Conservation (phyloP, 2,888 invertebrate genomes). For the Listrodromus nycthemerus region DNA sequence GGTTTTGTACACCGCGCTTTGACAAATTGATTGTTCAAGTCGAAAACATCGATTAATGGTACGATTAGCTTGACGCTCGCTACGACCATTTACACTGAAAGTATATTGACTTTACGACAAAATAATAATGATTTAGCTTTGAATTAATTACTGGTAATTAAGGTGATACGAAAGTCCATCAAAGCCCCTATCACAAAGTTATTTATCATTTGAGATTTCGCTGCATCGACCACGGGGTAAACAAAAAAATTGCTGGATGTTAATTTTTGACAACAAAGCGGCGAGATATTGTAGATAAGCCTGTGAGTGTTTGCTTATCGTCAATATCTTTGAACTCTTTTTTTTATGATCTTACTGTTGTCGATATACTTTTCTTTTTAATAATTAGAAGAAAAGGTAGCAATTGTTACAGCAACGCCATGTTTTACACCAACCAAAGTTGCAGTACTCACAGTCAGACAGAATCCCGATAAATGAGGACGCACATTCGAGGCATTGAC, state of each 20-base stretch:
- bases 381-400: neutral
- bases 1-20: conserved; percentile 8
- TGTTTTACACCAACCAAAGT: too few species aligned
- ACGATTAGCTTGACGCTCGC: conserved; percentile 22
- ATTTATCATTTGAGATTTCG: neutral
- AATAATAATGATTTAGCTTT: neutral
- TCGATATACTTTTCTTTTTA: neutral
- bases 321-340: neutral
- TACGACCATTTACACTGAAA: conserved; percentile 23
- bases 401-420: neutral
- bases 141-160: conserved; percentile 4
- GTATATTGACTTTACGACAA: conserved; percentile 17
- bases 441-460: too few species aligned
- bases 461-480: neutral
- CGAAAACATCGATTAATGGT: conserved; percentile 21
- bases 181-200: neutral
- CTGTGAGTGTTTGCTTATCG: neutral
- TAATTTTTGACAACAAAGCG: neutral
- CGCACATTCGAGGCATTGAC: neutral
- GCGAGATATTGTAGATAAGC: neutral
- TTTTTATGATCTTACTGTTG: neutral
- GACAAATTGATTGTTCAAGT: conserved; percentile 7
- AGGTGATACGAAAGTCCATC: neutral
- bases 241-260: neutral
- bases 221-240: neutral